Base-by-base conservation (phyloP, 1,140 invertebrate genomes). In the Halictus rubicundus region DNA sequence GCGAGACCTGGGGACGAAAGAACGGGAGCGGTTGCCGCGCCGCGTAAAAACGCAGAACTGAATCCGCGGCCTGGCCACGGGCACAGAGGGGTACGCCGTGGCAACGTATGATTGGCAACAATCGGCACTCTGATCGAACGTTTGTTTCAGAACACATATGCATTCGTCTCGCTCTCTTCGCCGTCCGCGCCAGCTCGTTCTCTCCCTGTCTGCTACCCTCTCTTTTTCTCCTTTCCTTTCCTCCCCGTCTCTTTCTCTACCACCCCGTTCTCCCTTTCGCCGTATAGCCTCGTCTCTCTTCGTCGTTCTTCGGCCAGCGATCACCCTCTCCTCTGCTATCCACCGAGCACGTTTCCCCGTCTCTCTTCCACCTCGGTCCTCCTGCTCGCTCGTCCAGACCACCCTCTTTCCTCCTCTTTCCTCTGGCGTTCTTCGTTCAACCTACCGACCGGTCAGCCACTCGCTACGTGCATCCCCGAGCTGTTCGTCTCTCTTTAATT, bases 51-150 rank as follows among this genome's bases (percentile, higher is more conserved):
- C 84, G 88, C 88, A 87, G 88, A 90, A 92, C 91, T 92, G 91
- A 92, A 89, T 90, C 85, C 88, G 89, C 88, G 85, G 88, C 81
- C 80, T 77, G 82, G 85, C 85, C 84, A 86, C 84, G 85, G 77
- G 69, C 84, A 89, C 87, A 88, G 89, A 89, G 87, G 89, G 90
- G 84, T 79, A 85, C 78, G 73, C 80, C 83, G 89, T 87, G 89
- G 89, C 87, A 90, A 90, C 89, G 91, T 92, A 92, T 92, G 91
- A 92, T 92, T 92, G 91, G 91, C 91, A 92, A 92, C 91, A 92
- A 92, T 92, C 91, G 91, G 90, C 90, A 92, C 90, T 89, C 90
- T 92, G 90, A 92, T 92, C 91, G 90, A 92, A 92, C 90, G 90
- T 92, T 92, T 92, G 90, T 92, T 92, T 92, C 90, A 88, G 88